A percentile compares a stretch with the other conserved stretches of the same genome.
phyloP scores from a whole-genome alignment of 1,140 invertebrate species.

The Hylyphantes graminicola region DNA sequence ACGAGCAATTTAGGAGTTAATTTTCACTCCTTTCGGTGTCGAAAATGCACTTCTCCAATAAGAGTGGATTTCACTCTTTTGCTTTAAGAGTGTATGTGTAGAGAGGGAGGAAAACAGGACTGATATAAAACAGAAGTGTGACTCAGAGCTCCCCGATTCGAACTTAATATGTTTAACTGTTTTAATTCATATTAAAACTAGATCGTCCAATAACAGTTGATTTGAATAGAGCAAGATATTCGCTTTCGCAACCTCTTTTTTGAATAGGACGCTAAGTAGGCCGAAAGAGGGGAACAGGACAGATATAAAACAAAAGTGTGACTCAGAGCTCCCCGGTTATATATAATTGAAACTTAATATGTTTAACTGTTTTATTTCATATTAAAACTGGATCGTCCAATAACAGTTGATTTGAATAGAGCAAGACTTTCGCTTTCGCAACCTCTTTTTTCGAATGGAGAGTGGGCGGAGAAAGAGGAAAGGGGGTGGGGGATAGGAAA shows the following conservation, averaged over 20 bases:
- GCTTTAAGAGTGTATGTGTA: no score
- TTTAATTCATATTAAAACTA: no score
- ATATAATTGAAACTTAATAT: no score
- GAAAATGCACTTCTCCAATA: no score
- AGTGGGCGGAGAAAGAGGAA: background rate
- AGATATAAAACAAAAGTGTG: background rate
- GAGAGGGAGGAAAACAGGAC: background rate
- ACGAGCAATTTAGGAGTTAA: no score
- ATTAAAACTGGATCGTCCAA: no score
- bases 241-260: background rate
- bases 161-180: no score
- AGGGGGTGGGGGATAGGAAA: conserved; percentile 2
- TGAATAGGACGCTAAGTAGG: background rate
- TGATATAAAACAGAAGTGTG: background rate
- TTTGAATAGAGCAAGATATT: background rate
- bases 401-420: background rate
- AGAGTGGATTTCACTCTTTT: no score
- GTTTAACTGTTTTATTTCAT: no score
- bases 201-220: no score
- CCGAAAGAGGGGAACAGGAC: background rate
- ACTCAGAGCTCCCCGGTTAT: background rate
- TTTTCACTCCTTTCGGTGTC: no score
- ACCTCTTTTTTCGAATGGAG: background rate
- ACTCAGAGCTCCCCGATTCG: background rate
- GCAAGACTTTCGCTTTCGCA: background rate